Evolutionary conservation across 2,888 invertebrate species (phyloP).

Genomic region (Brenthis ino): DNA sequence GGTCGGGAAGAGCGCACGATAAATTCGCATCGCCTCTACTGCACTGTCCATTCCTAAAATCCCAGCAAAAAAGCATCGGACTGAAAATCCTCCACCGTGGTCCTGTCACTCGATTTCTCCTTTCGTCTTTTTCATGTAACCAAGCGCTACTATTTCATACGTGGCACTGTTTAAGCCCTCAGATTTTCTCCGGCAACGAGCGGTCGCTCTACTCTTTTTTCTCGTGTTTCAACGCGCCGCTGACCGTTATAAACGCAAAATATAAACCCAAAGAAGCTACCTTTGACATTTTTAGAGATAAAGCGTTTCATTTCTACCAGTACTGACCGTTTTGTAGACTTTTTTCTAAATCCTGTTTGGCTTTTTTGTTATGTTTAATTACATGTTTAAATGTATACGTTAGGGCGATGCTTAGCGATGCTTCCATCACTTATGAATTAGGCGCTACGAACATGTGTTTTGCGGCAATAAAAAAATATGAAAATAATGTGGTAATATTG

Average conservation of each 20-base stretch:
- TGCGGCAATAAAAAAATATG: neutral
- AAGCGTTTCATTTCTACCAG: slow-evolving; percentile 73
- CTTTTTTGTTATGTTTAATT: slow-evolving; percentile 32
- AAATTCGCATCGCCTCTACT: slow-evolving; percentile 70
- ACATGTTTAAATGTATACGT: slow-evolving; percentile 18
- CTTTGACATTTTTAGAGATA: slow-evolving; percentile 79
- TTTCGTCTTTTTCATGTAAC: slow-evolving; percentile 82
- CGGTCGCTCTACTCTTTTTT: slow-evolving; percentile 71
- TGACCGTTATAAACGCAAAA: slow-evolving; percentile 81
- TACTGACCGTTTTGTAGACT: slow-evolving; percentile 55
- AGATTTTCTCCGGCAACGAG: slow-evolving; percentile 79
- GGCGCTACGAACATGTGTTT: neutral
- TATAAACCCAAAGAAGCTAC: slow-evolving; percentile 79
- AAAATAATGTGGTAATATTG: no score
- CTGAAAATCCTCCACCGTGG: slow-evolving; percentile 75
- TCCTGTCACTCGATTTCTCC: slow-evolving; percentile 80
- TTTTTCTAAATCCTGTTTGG: slow-evolving; percentile 31
- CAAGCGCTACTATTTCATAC: slow-evolving; percentile 81
- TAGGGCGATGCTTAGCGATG: neutral
- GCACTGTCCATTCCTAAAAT: slow-evolving; percentile 69
- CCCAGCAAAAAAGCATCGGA: slow-evolving; percentile 76
- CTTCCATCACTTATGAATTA: neutral
- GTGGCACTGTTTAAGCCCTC: slow-evolving; percentile 81
- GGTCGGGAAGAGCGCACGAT: slow-evolving; percentile 60
- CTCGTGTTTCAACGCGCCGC: slow-evolving; percentile 69